These are phyloP conservation scores for Ceratotherium simum DNA, from an alignment of 2,113 vertebrate species.

Conservation along the genomic window DNA sequence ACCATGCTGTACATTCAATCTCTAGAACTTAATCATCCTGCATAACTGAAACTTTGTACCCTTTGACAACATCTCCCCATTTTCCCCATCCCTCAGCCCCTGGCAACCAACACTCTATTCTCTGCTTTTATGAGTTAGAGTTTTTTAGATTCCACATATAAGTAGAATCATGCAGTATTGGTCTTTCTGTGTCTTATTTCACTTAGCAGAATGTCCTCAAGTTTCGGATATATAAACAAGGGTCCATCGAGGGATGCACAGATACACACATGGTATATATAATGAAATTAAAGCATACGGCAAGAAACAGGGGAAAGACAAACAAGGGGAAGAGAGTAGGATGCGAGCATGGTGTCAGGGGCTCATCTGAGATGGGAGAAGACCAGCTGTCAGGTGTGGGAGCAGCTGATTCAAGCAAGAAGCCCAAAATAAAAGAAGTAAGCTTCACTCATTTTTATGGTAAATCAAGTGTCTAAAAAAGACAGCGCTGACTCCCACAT, in stretches of 20 bases:
- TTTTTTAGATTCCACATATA: neutral
- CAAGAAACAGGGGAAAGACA: neutral
- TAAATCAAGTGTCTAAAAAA: neutral
- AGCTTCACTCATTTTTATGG: neutral
- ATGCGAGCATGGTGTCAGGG: rapidly evolving
- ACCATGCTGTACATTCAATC: too few species aligned
- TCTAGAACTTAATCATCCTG: neutral
- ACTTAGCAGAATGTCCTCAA: neutral
- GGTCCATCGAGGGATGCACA: neutral
- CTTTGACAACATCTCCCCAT: neutral
- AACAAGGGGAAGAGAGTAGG: neutral
- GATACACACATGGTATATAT: neutral
- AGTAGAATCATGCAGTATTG: neutral
- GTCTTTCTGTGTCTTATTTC: neutral
- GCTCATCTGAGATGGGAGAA: neutral
- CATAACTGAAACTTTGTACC: neutral
- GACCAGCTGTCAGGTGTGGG: neutral
- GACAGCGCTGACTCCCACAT: rapidly evolving
- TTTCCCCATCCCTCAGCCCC: neutral
- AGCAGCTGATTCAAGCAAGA: neutral
- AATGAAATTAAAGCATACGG: neutral
- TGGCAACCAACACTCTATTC: neutral
- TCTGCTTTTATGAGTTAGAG: neutral
- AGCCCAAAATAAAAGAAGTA: neutral
- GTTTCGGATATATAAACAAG: neutral